Evolutionary conservation across 2,888 invertebrate genomes (phyloP).

Genomic region (Dynastes grantii): DNA sequence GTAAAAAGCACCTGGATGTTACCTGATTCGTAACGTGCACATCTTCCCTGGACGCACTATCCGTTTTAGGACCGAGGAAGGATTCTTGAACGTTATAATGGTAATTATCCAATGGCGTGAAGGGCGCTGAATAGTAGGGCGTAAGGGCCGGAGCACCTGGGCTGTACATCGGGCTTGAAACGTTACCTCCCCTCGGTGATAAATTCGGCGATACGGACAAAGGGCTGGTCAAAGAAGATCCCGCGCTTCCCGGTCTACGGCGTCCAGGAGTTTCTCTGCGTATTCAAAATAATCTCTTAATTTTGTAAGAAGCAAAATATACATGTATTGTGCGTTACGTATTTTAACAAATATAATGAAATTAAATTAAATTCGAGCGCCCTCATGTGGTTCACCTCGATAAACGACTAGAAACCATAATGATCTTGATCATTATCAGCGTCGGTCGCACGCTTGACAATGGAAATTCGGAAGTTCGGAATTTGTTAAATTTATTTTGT

Average conservation of each 20-base stretch:
- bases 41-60: constrained; percentile 63
- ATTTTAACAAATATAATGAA: no score
- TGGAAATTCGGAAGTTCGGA: no score
- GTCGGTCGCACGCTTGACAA: no score
- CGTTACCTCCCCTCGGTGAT: constrained; percentile 65
- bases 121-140: constrained; percentile 66
- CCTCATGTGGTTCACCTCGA: no score
- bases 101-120: constrained; percentile 67
- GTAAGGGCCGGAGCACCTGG: constrained; percentile 70
- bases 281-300: not conserved
- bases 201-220: constrained; percentile 69
- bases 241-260: constrained; percentile 70
- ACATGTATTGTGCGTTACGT: no score
- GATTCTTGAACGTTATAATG: constrained; percentile 64
- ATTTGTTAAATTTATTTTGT: no score
- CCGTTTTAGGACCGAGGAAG: constrained; percentile 55
- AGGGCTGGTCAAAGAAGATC: constrained; percentile 71
- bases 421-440: no score
- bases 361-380: no score
- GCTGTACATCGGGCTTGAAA: constrained; percentile 69
- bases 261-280: constrained; percentile 63
- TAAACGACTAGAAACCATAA: no score
- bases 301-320: not conserved
- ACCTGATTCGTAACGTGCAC: constrained; percentile 76
- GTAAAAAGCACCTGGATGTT: constrained; percentile 50